Evolutionary conservation across 2,888 invertebrate species (phyloP), one percentile per base, ranked within the genome.

Genomic region (Pyrochroa serraticornis): DNA sequence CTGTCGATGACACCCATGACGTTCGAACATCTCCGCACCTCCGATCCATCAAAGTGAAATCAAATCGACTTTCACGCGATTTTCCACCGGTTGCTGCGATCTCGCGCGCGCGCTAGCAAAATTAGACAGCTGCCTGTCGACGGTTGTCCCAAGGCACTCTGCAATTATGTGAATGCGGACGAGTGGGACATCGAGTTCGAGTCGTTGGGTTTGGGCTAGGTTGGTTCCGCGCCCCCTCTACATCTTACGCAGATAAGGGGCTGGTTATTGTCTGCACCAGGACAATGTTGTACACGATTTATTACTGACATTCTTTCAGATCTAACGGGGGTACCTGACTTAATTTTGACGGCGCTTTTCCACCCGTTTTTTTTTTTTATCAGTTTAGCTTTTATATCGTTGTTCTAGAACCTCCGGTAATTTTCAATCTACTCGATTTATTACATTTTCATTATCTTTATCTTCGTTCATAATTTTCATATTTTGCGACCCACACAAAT

Each of bases 61-160:
- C 22, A 38, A 41, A 50, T 2, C 12, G 33, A 8, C 10, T 33
- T 45, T 45, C 30, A 14, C 8, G 10, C 39, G n/a, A 22, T 39
- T 39, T 38, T 38, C 9, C 22, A 3, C 22, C 3, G 22, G 22
- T 5, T 22, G 22, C 22, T 53, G 46, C 30, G 46, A 38, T 47
- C 48, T 33, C 14, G 12, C 44, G 45, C 38, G 52, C 52, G 46
- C 45, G 33, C 35, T 45, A 32, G 33, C 48, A 30, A 39, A 35
- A 55, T 43, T 48, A 48, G 51, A 61, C 57, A 61, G 54, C 58
- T 61, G 61, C 56, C 46, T 42, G 45, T 48, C 52, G 47, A 35
- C 39, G 39, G 30, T 2, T 44, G 54, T 58, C 49, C 53, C 53
- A 53, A 58, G 55, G 59, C 55, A 56, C 44, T 50, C 46, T 60